Base-by-base conservation (phyloP, 2,888 invertebrate genomes). In the Hypercompe scribonia region DNA sequence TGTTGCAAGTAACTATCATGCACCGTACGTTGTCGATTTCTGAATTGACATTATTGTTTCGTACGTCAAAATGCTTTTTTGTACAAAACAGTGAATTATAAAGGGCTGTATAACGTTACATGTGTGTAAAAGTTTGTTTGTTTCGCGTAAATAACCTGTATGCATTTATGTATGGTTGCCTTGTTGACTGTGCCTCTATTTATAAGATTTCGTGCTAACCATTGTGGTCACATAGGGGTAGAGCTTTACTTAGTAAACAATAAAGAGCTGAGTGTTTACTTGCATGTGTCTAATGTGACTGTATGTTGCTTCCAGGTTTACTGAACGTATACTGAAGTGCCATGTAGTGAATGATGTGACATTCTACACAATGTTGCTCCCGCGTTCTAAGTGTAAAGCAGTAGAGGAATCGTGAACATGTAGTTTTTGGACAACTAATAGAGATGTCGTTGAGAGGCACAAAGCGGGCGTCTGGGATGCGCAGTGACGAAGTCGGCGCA, bases 371-470 rank as follows among this genome's bases (percentile, higher is more conserved):
- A 95, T 95, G 95, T 89, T 95, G 86, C 90, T 95, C 78, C 94
- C 95, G 74, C 94, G 94, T 84, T 95, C 94, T 83, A 95, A 95
- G 94, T 95, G 94, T 90, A 95, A 94, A 94, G 93, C 89, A 84
- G 90, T 90, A 86, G 89, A 90, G 84, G 90, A 89, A 87, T 92
- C 90, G 90, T 94, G 91, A 95, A 93, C 94, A 95, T 95, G 95
- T 95, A 95, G 95, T 88, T 94, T 93, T 92, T 90, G 91, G 87
- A 89, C 78, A 88, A 86, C 89, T 83, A 77, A 86, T 79, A 83
- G 89, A 89, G 90, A 96, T 95, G 95, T 95, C 95, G 89, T 90
- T 94, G 92, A 90, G 95, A 92, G 95, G 95, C 92, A 94, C 93
- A 77, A 96, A 96, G 89, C 89, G 96, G 90, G 92, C 92, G 82